phyloP scores from a whole-genome alignment of 2,797 vertebrate genomes.

The Buphagus erythrorhynchus region DNA sequence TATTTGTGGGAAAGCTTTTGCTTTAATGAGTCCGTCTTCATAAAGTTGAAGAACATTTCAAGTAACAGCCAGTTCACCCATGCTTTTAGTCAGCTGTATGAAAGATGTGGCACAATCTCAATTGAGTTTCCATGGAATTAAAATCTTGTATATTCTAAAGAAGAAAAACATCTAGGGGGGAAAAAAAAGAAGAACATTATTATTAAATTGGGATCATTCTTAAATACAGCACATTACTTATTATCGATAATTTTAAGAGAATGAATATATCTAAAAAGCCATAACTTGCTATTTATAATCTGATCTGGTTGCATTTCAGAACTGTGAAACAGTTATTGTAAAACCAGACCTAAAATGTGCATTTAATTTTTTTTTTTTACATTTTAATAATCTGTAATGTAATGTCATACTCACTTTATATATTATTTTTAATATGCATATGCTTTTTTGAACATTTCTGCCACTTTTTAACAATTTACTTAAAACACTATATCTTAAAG shows the following conservation, averaged over 20 bases:
- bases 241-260: neutral
- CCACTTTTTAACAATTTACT: neutral
- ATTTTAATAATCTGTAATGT: neutral
- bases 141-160: neutral
- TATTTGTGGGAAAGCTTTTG: conserved; percentile 68
- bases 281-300: neutral
- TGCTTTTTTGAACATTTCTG: neutral
- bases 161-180: neutral
- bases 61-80: conserved; percentile 56
- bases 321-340: neutral
- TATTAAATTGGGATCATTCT: neutral
- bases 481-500: neutral
- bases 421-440: neutral
- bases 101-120: conserved; percentile 50
- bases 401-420: neutral
- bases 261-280: neutral
- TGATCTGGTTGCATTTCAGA: neutral
- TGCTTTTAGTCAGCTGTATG: conserved; percentile 49
- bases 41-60: conserved; percentile 66
- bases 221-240: neutral
- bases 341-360: neutral
- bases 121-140: conserved; percentile 50
- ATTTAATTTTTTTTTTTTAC: neutral
- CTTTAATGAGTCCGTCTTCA: conserved; percentile 55
- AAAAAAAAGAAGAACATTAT: neutral